Evolutionary conservation across 2,797 vertebrate genomes (phyloP).

Genomic region (Tadarida brasiliensis): DNA sequence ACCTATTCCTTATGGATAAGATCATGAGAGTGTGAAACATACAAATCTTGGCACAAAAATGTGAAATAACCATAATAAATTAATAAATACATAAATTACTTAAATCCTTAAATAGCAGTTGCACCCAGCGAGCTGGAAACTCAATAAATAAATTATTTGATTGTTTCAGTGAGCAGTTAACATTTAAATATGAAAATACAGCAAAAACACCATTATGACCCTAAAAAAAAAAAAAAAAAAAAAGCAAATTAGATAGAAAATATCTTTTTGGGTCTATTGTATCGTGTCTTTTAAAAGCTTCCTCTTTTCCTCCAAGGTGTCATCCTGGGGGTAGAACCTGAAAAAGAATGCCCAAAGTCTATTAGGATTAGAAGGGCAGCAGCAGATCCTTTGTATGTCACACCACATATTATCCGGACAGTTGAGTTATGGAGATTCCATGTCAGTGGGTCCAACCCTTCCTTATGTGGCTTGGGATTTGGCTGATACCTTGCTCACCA

Average conservation of each 20-base stretch:
- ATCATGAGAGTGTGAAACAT: slow-evolving; percentile 34
- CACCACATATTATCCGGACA: neutral
- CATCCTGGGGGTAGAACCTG: slow-evolving; percentile 54
- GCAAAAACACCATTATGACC: neutral
- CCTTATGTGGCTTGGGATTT: neutral
- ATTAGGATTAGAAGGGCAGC: neutral
- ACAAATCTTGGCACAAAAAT: slow-evolving; percentile 31
- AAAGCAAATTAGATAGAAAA: slow-evolving; percentile 51
- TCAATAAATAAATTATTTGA: slow-evolving; percentile 61
- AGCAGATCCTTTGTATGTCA: neutral
- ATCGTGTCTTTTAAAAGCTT: neutral
- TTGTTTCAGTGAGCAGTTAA: slow-evolving; percentile 17
- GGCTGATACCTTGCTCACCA: neutral
- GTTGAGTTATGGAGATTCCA: neutral
- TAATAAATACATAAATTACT: slow-evolving; percentile 83
- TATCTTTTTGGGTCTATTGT: slow-evolving; percentile 1
- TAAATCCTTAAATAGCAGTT: slow-evolving; percentile 77
- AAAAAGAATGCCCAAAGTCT: slow-evolving; percentile 33
- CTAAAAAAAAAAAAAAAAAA: slow-evolving; percentile 29
- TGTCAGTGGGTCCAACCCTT: neutral
- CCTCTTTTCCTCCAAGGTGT: slow-evolving; percentile 21
- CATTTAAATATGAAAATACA: slow-evolving; percentile 50
- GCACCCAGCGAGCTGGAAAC: slow-evolving; percentile 22
- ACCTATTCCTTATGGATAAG: neutral
- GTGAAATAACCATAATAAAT: slow-evolving; percentile 76